Conservation (phyloP, 2,888 invertebrate species). For the Melipona beecheii region DNA sequence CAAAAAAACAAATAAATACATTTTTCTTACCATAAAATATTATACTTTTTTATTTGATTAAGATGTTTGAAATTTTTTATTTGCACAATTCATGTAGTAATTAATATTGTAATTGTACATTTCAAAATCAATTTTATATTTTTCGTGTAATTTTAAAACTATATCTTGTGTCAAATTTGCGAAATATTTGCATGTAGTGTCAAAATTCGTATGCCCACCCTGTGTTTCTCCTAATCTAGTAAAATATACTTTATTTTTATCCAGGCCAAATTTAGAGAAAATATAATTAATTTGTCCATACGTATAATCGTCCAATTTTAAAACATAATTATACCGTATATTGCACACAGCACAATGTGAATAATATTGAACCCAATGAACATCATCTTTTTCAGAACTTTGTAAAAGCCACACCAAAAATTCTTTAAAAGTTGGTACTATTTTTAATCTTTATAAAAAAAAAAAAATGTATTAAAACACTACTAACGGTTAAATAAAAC, state of each 20-base stretch:
- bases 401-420: constrained; percentile 80
- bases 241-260: constrained; percentile 64
- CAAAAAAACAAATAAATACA: constrained; percentile 58
- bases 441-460: constrained; percentile 73
- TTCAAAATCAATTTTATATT: constrained; percentile 81
- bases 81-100: constrained; percentile 76
- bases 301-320: constrained; percentile 79
- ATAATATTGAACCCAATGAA: constrained; percentile 81
- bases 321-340: constrained; percentile 76
- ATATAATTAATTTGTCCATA: constrained; percentile 73
- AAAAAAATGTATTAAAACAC: constrained; percentile 7
- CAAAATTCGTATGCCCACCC: constrained; percentile 76
- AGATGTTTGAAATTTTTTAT: constrained; percentile 13
- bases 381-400: constrained; percentile 75
- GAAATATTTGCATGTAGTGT: constrained; percentile 79
- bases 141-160: constrained; percentile 75
- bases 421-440: constrained; percentile 81
- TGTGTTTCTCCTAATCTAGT: constrained; percentile 72
- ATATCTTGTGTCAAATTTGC: constrained; percentile 72
- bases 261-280: constrained; percentile 70
- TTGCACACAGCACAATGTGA: constrained; percentile 80
- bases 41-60: neutral
- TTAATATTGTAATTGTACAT: constrained; percentile 80
- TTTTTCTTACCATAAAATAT: constrained; percentile 41
- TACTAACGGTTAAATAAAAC: neutral